phyloP scores from a whole-genome alignment of 2,888 invertebrate species.

The Drosophila affinis region DNA sequence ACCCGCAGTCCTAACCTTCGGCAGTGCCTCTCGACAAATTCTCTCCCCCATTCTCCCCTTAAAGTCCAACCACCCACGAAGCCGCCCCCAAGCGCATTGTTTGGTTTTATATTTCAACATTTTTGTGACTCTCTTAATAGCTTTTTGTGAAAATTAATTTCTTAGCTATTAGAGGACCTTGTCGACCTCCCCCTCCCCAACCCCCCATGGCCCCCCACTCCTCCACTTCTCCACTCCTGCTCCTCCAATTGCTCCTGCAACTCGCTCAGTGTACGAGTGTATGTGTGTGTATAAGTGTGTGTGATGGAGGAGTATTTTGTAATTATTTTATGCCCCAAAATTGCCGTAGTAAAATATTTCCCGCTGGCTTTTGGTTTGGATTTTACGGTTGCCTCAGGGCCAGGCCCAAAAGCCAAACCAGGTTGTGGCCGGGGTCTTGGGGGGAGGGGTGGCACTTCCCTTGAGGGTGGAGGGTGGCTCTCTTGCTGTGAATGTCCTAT shows the following conservation, averaged over 20 bases:
- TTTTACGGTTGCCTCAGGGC: slow-evolving; percentile 24
- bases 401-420: slow-evolving; percentile 22
- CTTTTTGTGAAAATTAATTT: slow-evolving; percentile 76
- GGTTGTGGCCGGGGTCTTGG: background rate
- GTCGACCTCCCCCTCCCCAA: slow-evolving; percentile 3
- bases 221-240: too few relatives aligned
- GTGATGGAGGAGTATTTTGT: slow-evolving; percentile 62
- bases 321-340: slow-evolving; percentile 75
- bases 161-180: slow-evolving; percentile 68
- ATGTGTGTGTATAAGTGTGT: slow-evolving; percentile 40
- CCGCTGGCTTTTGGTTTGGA: slow-evolving; percentile 53
- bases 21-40: background rate
- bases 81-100: slow-evolving; percentile 62
- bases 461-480: background rate
- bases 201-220: too few relatives aligned
- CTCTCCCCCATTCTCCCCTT: slow-evolving; percentile 2
- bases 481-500: background rate
- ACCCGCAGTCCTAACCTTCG: slow-evolving; percentile 24
- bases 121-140: slow-evolving; percentile 76
- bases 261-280: slow-evolving; percentile 13
- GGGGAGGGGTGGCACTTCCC: background rate
- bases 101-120: slow-evolving; percentile 76
- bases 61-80: background rate
- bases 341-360: slow-evolving; percentile 75
- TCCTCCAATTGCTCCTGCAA: slow-evolving; percentile 2